Conservation (phyloP, 2,888 invertebrate species). For the Diplolepis rosae region DNA sequence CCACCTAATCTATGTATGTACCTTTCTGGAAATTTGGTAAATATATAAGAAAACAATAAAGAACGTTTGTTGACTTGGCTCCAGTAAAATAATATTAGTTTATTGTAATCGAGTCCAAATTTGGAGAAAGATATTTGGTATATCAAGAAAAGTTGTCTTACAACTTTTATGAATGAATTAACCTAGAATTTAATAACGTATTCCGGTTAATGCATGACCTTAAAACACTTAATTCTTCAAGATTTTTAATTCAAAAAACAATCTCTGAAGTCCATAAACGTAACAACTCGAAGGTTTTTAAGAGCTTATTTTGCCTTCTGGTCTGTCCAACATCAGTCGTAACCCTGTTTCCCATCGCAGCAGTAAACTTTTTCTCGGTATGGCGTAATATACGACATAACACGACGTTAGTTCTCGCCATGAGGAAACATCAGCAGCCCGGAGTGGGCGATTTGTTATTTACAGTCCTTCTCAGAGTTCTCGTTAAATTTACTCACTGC, state of each 20-base stretch:
- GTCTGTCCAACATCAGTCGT: background rate
- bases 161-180: too few species aligned
- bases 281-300: background rate
- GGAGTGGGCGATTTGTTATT: conserved; percentile 17
- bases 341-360: conserved; percentile 4
- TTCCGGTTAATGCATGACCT: background rate
- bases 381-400: conserved; percentile 5
- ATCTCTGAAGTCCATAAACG: background rate
- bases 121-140: too few species aligned
- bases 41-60: too few species aligned
- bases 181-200: background rate
- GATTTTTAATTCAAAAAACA: background rate
- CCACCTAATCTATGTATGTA: too few species aligned
- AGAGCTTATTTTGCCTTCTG: background rate
- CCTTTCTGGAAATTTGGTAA: too few species aligned
- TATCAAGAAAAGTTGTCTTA: too few species aligned
- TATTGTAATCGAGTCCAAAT: too few species aligned
- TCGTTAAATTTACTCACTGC: conserved; percentile 21
- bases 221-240: background rate
- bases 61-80: too few species aligned
- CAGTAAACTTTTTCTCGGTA: background rate
- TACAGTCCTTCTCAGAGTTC: conserved; percentile 26
- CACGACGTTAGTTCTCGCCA: background rate
- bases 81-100: too few species aligned
- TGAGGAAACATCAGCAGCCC: background rate